These are phyloP conservation scores for Dorcus parallelipipedus DNA, from an alignment of 2,888 invertebrate species.

Conservation along the genomic window DNA sequence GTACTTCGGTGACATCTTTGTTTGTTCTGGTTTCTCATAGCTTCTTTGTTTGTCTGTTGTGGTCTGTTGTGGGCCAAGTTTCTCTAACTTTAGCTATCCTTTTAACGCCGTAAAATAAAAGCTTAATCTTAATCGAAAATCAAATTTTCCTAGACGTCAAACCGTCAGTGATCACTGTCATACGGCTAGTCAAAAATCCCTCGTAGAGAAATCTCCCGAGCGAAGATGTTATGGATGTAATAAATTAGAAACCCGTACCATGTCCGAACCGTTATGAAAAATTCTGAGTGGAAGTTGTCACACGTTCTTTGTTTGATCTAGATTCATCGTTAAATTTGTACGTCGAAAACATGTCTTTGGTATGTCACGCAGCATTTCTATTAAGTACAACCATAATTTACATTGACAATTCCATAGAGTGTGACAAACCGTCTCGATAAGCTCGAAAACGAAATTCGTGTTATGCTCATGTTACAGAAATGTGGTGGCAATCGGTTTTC, in stretches of 20 bases:
- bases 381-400: constrained; percentile 9
- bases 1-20: no score
- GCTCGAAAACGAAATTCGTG: constrained; percentile 28
- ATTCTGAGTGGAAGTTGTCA: constrained; percentile 5
- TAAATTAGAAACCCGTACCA: constrained; percentile 9
- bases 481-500: constrained; percentile 9
- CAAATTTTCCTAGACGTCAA: no score
- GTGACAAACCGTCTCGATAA: constrained; percentile 27
- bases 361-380: background rate
- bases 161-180: no score
- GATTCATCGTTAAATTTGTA: no score
- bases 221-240: constrained; percentile 6
- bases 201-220: background rate
- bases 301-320: no score
- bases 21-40: no score
- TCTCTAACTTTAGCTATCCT: no score
- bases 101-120: no score
- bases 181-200: background rate
- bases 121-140: no score
- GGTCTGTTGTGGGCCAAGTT: background rate
- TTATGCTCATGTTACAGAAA: constrained; percentile 24
- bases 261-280: constrained; percentile 8
- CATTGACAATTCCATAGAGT: constrained; percentile 7
- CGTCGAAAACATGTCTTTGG: constrained; percentile 13
- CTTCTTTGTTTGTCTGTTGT: background rate